Evolutionary conservation across 2,888 invertebrate genomes (phyloP), one percentile per base, ranked within the genome.

Genomic region (Taphrorychus bicolor): DNA sequence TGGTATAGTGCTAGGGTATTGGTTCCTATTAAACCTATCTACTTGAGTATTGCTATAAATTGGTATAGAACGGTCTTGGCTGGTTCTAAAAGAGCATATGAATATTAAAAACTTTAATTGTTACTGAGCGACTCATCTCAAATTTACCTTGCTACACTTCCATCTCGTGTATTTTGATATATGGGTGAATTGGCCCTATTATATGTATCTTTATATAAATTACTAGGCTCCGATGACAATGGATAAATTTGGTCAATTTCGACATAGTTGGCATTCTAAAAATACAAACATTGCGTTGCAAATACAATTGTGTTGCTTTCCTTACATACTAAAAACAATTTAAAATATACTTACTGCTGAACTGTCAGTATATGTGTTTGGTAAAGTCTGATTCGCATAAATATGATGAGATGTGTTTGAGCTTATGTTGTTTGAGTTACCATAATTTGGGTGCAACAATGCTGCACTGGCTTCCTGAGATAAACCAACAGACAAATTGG

Each of bases 401-500:
- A 86, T 86, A 72, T 85, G 86, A 69, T 82, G 81, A n/a, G 76
- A 69, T 14, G 83, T 82, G 63, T 69, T 73, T 73, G 83, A 80
- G 45, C 83, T 82, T 23, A 84, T 81, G 19, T 83, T 82, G 42
- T 81, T 70, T 18, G 60, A 75, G 56, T 80, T 59, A 14, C n/a
- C 40, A 49, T 56, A 63, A 71, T 82, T 82, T 73, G 80, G 76
- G 4, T 82, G 80, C 51, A 73, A 71, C 45, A 74, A 69, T 4
- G 71, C 67, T 59, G 67, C 56, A 70, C 56, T 72, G 54, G 59
- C 74, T 41, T 79, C 77, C 69, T 72, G 75, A 17, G 74, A 68
- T 60, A 75, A 82, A 63, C 84, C 83, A 66, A 89, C 87, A 5
- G 90, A 89, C 72, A 91, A 83, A 82, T 87, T 89, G 52, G 89